Evolutionary conservation across 2,797 vertebrate genomes (phyloP).

Genomic region (Brachyalestes nurse): DNA sequence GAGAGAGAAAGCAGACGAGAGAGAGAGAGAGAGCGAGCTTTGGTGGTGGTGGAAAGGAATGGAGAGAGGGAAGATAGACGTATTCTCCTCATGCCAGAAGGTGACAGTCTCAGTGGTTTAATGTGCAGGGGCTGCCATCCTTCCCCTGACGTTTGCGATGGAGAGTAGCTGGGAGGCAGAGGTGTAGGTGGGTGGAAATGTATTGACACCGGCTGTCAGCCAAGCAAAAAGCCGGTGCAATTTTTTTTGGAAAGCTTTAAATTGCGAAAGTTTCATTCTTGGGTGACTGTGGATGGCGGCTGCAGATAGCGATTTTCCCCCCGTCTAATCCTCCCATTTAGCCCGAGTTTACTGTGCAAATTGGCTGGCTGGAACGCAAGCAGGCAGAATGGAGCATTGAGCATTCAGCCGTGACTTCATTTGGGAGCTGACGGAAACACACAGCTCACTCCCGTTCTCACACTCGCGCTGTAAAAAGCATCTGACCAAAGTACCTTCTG

Average conservation of each 20-base stretch:
- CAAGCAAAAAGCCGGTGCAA: conserved; percentile 26
- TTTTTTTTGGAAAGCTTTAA: conserved; percentile 20
- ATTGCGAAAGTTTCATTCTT: conserved; percentile 35
- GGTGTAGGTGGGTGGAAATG: conserved; percentile 30
- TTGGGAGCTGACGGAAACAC: conserved; percentile 23
- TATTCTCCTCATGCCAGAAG: conserved; percentile 36
- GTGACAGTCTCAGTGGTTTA: conserved; percentile 39
- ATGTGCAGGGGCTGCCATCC: conserved; percentile 31
- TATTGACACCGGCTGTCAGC: conserved; percentile 30
- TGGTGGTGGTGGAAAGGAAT: conserved; percentile 1
- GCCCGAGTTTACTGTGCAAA: conserved; percentile 46
- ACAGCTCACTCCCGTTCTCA: conserved; percentile 11
- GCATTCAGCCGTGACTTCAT: conserved; percentile 41
- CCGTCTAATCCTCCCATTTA: conserved; percentile 53
- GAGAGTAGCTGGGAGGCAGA: conserved; percentile 32
- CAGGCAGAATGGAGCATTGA: conserved; percentile 32
- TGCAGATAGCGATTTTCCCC: conserved; percentile 36
- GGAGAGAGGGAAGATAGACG: conserved; percentile 32
- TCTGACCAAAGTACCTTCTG: neutral
- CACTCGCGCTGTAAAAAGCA: neutral
- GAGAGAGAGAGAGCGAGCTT: no score
- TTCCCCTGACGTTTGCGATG: conserved; percentile 17
- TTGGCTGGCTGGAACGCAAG: conserved; percentile 25
- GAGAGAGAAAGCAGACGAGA: neutral
- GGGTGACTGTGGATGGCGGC: conserved; percentile 34